Percentiles rank a stretch among this genome's conserved stretches.
These are phyloP conservation scores for Pseudorasbora parva DNA, from an alignment of 2,113 vertebrate species.

Conservation along the genomic window DNA sequence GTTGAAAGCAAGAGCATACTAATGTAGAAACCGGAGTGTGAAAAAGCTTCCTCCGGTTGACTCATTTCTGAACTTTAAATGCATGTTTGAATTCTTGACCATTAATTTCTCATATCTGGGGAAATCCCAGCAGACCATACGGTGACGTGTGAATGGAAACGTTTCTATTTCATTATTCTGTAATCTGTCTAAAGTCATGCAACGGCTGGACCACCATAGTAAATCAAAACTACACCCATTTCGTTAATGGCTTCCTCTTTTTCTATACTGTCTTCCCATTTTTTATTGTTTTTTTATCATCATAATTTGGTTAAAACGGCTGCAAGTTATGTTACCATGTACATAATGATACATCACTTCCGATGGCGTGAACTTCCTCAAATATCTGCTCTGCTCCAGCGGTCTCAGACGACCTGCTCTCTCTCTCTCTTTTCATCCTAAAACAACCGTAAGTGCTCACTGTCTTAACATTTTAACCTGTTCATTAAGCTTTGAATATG, in stretches of 20 bases:
- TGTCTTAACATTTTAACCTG: neutral
- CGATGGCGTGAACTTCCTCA: constrained; percentile 21
- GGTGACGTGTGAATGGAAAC: neutral
- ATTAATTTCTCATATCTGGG: neutral
- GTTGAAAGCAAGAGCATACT: neutral
- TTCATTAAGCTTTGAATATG: neutral
- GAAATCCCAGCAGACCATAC: neutral
- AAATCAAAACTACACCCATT: neutral
- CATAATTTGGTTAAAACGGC: neutral
- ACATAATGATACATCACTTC: neutral
- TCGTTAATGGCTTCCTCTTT: neutral
- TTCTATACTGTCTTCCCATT: neutral
- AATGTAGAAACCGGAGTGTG: neutral
- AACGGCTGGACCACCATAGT: neutral
- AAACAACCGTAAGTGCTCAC: constrained; percentile 19
- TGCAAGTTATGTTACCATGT: neutral
- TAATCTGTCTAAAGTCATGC: neutral
- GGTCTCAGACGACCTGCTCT: neutral
- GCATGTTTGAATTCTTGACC: neutral
- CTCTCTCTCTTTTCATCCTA: neutral
- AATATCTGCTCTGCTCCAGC: neutral
- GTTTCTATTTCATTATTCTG: neutral
- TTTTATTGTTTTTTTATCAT: neutral
- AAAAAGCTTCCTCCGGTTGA: neutral
- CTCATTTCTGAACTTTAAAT: neutral